Base-by-base conservation (phyloP, 2,797 vertebrate genomes). In the Ammospiza maritima region DNA sequence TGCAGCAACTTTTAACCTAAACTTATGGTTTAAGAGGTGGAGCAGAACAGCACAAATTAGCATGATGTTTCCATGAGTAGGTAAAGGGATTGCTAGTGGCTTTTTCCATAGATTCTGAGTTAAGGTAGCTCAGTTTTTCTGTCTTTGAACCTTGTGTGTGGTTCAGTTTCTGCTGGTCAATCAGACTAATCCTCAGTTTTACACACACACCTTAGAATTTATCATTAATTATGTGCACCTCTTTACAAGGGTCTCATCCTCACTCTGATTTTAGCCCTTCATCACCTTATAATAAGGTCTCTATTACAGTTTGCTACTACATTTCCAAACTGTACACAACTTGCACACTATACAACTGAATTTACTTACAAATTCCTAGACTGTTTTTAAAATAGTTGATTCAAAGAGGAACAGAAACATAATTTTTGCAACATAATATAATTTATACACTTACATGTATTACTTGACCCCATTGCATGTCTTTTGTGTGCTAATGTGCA, bases 31-130 rank as follows among this genome's bases (percentile, higher is more conserved):
- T 66, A 61, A 77, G 54, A 88, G 17, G 45, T 58, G 40, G 44
- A 75, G 11, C 32, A 48, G 57, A 75, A 50, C 3, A 4, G 38
- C 50, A 18, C 18, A 56, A 77, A 72, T 72, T 14, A 69, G 18
- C 1, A 0, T 4, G 12, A 29, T 34, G 25, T 56, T 91, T 88
- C 19, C 29, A 30, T 0, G 0, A 69, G 29, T 15, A 32, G 60
- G 50, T 38, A 66, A 82, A 69, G 11, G 45, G 50, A 65, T 45
- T 75, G 45, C 21, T 64, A 38, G 53, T n/a, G 6, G 2, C 16
- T 73, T 84, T 69, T 65, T 5, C 57, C 7, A 18, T 30, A 42
- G 67, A 40, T 86, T 81, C 54, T 44, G 38, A 48, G 18, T 48
- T 32, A 67, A 58, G 29, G 27, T 65, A 78, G 26, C n/a, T 76